Percentiles rank a stretch among this genome's conserved stretches.
Conservation (phyloP, 2,888 invertebrate genomes). For the Limnephilus rhombicus region DNA sequence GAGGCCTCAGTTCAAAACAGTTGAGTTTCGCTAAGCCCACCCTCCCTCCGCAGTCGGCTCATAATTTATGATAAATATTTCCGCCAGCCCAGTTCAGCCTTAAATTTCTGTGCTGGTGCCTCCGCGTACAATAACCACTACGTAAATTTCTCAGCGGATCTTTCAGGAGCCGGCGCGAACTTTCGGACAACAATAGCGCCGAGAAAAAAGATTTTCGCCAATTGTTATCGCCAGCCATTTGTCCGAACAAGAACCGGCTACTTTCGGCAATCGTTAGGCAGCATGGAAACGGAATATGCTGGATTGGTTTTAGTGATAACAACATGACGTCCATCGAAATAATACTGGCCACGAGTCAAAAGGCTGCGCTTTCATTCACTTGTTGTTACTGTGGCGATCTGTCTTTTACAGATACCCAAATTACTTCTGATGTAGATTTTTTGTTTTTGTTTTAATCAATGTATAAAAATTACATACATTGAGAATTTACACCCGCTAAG, state of each 20-base stretch:
- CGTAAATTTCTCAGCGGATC: constrained; percentile 40
- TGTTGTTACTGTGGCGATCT: too few relatives aligned
- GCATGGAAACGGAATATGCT: background rate
- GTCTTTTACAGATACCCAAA: too few relatives aligned
- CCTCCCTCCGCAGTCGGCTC: background rate
- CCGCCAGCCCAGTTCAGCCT: constrained; percentile 38
- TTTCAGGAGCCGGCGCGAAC: constrained; percentile 24
- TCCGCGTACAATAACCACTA: constrained; percentile 13
- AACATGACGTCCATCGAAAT: background rate
- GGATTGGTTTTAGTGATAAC: background rate
- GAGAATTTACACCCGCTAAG: too few relatives aligned
- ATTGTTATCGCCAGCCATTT: constrained; percentile 32
- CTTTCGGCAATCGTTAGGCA: background rate
- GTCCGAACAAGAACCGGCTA: constrained; percentile 22
- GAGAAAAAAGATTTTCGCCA: constrained; percentile 18
- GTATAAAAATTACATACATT: too few relatives aligned
- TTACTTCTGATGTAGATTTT: too few relatives aligned
- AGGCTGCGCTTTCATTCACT: too few relatives aligned
- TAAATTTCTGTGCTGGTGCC: constrained; percentile 5
- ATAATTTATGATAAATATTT: constrained; percentile 38
- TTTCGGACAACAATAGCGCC: constrained; percentile 11
- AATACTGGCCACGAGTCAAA: too few relatives aligned
- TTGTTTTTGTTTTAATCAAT: too few relatives aligned
- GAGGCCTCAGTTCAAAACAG: background rate
- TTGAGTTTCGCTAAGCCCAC: background rate